Percentiles rank a stretch among this genome's conserved stretches.
These are phyloP conservation scores for Pterostichus niger DNA, from an alignment of 2,888 invertebrate species.

Conservation along the genomic window DNA sequence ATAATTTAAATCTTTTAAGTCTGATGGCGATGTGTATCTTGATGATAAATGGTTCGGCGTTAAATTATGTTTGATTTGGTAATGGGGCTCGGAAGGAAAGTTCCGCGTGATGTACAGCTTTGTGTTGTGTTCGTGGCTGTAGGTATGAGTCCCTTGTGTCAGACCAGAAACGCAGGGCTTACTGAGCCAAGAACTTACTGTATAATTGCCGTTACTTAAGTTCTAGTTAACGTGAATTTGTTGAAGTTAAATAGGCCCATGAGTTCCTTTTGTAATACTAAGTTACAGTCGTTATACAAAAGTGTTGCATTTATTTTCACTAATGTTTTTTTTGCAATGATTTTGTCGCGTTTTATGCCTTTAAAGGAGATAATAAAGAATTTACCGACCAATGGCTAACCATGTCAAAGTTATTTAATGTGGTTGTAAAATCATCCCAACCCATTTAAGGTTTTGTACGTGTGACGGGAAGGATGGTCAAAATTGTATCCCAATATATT, in stretches of 20 bases:
- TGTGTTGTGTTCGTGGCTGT: neutral
- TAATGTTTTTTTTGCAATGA: too few relatives aligned
- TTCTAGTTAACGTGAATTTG: slow-evolving; percentile 31
- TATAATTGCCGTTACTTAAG: slow-evolving; percentile 37
- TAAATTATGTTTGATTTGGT: slow-evolving; percentile 54
- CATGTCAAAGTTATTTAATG: too few relatives aligned
- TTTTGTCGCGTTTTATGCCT: too few relatives aligned
- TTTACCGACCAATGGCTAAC: too few relatives aligned
- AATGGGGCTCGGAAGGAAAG: slow-evolving; percentile 35
- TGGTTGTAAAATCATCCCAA: too few relatives aligned
- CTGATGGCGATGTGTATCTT: slow-evolving; percentile 39
- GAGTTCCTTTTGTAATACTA: slow-evolving; percentile 8
- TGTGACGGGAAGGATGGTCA: too few relatives aligned
- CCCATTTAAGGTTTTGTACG: too few relatives aligned
- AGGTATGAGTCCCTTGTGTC: slow-evolving; percentile 23
- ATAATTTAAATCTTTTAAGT: slow-evolving; percentile 39
- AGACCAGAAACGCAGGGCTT: neutral
- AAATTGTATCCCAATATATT: too few relatives aligned
- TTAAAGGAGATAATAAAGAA: too few relatives aligned
- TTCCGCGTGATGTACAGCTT: slow-evolving; percentile 8
- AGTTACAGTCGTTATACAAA: slow-evolving; percentile 1
- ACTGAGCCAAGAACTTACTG: neutral
- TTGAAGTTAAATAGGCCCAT: slow-evolving; percentile 37
- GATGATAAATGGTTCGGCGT: slow-evolving; percentile 28
- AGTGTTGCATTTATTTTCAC: neutral